Evolutionary conservation across 2,113 vertebrate genomes (phyloP).

Genomic region (Aramus guarauna): DNA sequence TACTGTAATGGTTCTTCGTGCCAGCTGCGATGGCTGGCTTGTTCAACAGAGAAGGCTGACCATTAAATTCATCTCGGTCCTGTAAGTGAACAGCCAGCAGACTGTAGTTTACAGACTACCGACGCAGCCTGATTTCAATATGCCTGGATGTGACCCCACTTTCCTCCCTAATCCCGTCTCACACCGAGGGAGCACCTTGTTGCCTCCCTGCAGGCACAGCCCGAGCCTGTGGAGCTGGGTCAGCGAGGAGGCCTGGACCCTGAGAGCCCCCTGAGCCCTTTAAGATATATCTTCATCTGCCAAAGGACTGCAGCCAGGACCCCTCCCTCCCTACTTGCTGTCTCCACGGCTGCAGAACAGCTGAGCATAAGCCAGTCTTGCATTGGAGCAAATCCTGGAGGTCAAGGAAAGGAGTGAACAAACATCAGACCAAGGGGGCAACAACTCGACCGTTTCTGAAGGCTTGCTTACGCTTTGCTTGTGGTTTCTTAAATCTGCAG

Average conservation of each 20-base stretch:
- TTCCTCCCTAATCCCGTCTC: neutral
- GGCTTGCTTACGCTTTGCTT: neutral
- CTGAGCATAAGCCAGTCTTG: rapidly evolving
- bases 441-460: neutral
- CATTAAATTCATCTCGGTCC: neutral
- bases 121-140: neutral
- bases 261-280: neutral
- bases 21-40: neutral
- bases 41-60: neutral
- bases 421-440: neutral
- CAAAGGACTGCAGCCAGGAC: neutral
- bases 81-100: neutral
- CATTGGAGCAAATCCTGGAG: neutral
- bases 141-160: neutral
- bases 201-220: neutral
- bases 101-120: neutral
- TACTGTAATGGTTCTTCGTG: rapidly evolving
- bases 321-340: neutral
- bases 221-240: neutral
- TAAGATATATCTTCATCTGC: neutral
- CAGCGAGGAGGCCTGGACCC: neutral
- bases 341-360: neutral
- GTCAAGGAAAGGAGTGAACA: rapidly evolving
- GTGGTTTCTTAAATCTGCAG: neutral
- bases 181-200: neutral